A percentile compares a stretch with the other conserved stretches of the same genome.
These are phyloP conservation scores for Sarcophaga caerulescens DNA, from an alignment of 2,888 invertebrate genomes.

Conservation along the genomic window DNA sequence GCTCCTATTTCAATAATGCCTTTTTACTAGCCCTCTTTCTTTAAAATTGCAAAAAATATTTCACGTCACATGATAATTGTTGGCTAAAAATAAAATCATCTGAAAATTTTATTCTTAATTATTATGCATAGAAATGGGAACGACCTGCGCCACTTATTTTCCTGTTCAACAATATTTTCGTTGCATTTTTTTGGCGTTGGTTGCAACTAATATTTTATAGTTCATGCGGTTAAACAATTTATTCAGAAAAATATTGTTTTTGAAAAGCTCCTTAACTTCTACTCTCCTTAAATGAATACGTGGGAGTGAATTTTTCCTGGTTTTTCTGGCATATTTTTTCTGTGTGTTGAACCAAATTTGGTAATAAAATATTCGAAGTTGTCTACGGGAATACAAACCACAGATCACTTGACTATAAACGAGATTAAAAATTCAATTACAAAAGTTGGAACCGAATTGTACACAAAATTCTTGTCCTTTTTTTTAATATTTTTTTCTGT, in stretches of 20 bases:
- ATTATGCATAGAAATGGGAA: no score
- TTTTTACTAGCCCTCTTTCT: no score
- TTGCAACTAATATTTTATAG: background rate
- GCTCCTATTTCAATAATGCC: no score
- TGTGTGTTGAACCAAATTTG: constrained; percentile 64
- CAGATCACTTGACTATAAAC: constrained; percentile 81
- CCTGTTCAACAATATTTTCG: constrained; percentile 50
- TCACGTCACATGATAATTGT: background rate
- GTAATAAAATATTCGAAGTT: constrained; percentile 76
- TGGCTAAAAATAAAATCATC: background rate
- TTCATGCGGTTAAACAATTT: constrained; percentile 14
- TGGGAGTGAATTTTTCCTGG: background rate
- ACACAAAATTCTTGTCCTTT: constrained; percentile 61
- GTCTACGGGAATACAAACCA: constrained; percentile 74
- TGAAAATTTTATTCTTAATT: no score
- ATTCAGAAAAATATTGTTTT: constrained; percentile 30
- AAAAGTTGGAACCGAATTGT: constrained; percentile 77
- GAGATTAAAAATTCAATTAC: constrained; percentile 81
- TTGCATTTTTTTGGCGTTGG: background rate
- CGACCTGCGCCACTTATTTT: constrained; percentile 46
- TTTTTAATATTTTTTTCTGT: background rate
- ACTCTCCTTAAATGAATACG: no score
- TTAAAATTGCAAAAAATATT: background rate
- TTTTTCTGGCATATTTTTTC: background rate
- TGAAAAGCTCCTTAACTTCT: constrained; percentile 8